phyloP scores from a whole-genome alignment of 2,113 vertebrate genomes.

The Desmodus rotundus region DNA sequence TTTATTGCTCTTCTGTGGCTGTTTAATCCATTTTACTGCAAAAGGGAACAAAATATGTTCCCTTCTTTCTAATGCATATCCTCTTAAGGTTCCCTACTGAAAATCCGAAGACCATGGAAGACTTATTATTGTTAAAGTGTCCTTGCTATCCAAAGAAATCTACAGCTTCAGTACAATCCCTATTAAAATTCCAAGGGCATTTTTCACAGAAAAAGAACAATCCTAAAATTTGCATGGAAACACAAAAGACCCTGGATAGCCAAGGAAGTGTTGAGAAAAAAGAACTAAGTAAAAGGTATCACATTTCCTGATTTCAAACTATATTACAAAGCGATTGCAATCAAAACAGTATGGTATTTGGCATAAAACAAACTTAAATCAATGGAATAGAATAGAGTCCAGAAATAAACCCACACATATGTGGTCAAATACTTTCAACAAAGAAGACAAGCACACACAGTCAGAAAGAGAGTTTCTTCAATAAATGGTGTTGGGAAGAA shows the following conservation, averaged over 20 bases:
- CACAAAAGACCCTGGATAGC: neutral
- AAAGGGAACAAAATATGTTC: neutral
- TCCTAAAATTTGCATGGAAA: neutral
- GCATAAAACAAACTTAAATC: neutral
- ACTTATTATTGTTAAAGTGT: neutral
- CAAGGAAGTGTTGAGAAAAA: neutral
- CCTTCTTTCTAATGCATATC: neutral
- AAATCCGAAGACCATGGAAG: neutral
- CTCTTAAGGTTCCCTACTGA: neutral
- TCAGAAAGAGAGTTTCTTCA: too few species aligned
- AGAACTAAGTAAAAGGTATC: neutral
- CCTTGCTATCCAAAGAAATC: neutral
- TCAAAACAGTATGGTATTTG: neutral
- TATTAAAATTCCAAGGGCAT: neutral
- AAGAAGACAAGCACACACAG: too few species aligned
- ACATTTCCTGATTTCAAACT: neutral
- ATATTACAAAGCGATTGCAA: neutral
- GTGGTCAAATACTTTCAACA: too few species aligned
- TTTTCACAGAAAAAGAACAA: neutral
- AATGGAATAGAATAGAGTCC: neutral
- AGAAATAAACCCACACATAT: too few species aligned
- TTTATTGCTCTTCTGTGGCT: neutral
- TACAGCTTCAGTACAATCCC: neutral
- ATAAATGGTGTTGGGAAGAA: too few species aligned
- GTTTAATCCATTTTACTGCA: neutral